Evolutionary conservation across 2,888 invertebrate genomes (phyloP).

Genomic region (Lingula anatina): DNA sequence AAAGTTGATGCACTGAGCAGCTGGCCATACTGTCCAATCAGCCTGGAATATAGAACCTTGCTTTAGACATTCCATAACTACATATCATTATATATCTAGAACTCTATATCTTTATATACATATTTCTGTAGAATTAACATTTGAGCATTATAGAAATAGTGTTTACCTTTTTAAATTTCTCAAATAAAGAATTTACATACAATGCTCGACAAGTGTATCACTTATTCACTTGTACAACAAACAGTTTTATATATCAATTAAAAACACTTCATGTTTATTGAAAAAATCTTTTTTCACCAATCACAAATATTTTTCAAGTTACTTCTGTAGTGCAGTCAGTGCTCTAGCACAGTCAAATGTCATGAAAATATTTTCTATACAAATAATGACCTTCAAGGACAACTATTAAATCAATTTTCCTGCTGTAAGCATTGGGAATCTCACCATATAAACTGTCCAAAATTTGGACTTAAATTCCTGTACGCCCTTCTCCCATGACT

Average conservation of each 20-base stretch:
- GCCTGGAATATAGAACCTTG: slow-evolving; percentile 64
- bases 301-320: too few relatives aligned
- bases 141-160: too few relatives aligned
- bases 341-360: too few relatives aligned
- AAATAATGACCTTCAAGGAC: background rate
- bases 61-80: too few relatives aligned
- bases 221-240: background rate
- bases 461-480: slow-evolving; percentile 68
- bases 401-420: background rate
- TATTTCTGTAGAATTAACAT: too few relatives aligned
- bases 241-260: background rate
- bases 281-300: too few relatives aligned
- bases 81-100: too few relatives aligned
- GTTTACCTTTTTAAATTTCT: too few relatives aligned
- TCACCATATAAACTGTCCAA: slow-evolving; percentile 67
- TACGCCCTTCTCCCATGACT: slow-evolving; percentile 57
- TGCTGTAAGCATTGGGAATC: slow-evolving; percentile 29
- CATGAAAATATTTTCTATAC: too few relatives aligned
- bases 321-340: too few relatives aligned
- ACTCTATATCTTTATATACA: too few relatives aligned
- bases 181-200: background rate
- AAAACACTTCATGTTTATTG: too few relatives aligned
- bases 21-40: slow-evolving; percentile 88
- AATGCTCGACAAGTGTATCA: background rate
- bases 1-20: slow-evolving; percentile 85